Conservation (phyloP, 2,797 vertebrate species). For the Thunnus albacares region DNA sequence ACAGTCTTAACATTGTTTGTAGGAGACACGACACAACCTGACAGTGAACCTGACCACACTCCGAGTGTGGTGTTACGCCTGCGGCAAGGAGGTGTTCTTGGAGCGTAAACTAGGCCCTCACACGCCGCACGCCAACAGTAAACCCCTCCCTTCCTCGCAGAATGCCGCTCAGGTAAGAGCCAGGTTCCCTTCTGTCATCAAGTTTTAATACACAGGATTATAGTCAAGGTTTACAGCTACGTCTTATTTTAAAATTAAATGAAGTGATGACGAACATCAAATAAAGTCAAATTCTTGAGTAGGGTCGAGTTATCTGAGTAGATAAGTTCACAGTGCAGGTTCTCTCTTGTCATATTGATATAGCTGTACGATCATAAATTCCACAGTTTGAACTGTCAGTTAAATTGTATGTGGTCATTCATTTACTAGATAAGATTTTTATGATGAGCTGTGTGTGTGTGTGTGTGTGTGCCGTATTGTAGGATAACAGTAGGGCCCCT, state of each 20-base stretch:
- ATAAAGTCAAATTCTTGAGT: too few species aligned
- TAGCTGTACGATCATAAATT: constrained; percentile 6
- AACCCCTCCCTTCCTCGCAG: constrained; percentile 84
- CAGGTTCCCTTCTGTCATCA: background rate
- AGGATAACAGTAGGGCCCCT: constrained; percentile 90
- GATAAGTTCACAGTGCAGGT: background rate
- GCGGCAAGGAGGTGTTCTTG: constrained; percentile 97
- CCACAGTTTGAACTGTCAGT: constrained; percentile 11
- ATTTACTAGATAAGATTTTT: constrained; percentile 37
- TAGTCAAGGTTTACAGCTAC: background rate
- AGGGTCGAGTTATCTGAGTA: background rate
- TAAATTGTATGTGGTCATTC: constrained; percentile 7
- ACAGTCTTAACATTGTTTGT: background rate
- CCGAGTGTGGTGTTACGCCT: constrained; percentile 98
- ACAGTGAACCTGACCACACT: constrained; percentile 99
- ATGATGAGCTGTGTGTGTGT: background rate
- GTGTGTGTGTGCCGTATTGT: constrained; percentile 37
- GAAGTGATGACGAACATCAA: background rate
- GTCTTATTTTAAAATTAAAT: background rate
- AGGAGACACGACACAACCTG: constrained; percentile 96
- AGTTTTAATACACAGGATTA: constrained; percentile 11
- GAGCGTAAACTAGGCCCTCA: constrained; percentile 93
- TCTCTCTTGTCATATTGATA: background rate
- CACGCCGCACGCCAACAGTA: constrained; percentile 82
- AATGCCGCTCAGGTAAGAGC: constrained; percentile 78